Percentiles rank a stretch among this genome's conserved stretches.
Conservation (phyloP, 92 coral and sea anemone species). For the Actinernus sp. region DNA sequence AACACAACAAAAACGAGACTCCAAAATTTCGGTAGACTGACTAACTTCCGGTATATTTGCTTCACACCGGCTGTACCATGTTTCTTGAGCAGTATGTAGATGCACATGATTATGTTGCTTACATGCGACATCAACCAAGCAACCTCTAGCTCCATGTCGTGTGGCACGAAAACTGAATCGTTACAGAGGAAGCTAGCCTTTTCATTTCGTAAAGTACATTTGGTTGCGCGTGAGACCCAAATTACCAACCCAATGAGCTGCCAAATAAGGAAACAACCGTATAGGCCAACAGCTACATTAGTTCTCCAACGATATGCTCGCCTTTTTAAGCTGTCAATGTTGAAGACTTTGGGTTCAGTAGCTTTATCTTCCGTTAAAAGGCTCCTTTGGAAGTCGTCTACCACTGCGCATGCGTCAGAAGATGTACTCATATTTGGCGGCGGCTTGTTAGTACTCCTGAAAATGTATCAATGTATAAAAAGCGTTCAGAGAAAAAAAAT, state of each 20-base stretch:
- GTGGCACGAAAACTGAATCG: not conserved
- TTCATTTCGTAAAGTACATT: not conserved
- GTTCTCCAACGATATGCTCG: too few species aligned
- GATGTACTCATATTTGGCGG: too few species aligned
- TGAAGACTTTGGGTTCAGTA: too few species aligned
- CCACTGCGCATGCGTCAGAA: too few species aligned
- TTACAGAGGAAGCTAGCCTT: not conserved
- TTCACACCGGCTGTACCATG: not conserved
- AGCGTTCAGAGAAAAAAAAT: too few species aligned
- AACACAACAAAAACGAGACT: not conserved
- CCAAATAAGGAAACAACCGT: not conserved
- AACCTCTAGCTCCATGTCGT: conserved; percentile 5
- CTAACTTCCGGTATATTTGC: not conserved
- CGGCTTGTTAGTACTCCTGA: too few species aligned
- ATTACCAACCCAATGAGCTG: not conserved
- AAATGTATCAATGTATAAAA: too few species aligned
- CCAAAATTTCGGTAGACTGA: conserved; percentile 2
- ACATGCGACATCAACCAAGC: not conserved
- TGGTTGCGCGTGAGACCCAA: not conserved
- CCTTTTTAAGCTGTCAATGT: too few species aligned
- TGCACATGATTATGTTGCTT: not conserved
- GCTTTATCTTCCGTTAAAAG: too few species aligned
- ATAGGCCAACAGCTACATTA: not conserved
- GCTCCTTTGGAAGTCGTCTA: too few species aligned
- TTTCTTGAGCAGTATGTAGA: not conserved